Percentiles rank a stretch among this genome's conserved stretches.
Conservation (phyloP, 1,140 invertebrate genomes). For the Lethrus apterus region DNA sequence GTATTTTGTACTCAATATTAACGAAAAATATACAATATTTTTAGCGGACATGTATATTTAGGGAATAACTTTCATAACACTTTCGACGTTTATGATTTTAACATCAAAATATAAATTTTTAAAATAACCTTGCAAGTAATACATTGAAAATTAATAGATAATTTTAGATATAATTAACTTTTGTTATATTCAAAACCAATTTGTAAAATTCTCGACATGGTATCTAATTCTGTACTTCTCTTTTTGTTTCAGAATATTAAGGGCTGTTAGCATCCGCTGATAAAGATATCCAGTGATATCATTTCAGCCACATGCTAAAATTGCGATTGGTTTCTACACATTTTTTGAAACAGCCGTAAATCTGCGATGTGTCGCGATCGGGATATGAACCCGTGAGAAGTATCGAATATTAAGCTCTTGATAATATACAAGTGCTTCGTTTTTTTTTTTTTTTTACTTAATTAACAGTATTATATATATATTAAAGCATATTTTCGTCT, state of each 20-base stretch:
- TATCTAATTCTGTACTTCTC: not conserved
- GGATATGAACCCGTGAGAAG: slow-evolving; percentile 56
- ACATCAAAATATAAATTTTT: too few species aligned
- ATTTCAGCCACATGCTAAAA: slow-evolving; percentile 62
- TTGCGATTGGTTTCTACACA: slow-evolving; percentile 80
- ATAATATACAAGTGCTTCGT: slow-evolving; percentile 1
- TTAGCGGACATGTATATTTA: too few species aligned
- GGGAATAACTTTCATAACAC: slow-evolving; percentile 1
- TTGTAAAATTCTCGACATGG: too few species aligned
- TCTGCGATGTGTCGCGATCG: slow-evolving; percentile 64
- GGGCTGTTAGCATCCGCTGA: slow-evolving; percentile 5
- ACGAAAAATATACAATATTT: too few species aligned
- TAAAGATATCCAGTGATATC: slow-evolving; percentile 9
- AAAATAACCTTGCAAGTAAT: too few species aligned
- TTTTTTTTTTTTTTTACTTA: not conserved
- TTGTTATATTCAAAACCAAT: too few species aligned
- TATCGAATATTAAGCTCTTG: not conserved
- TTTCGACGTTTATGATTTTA: too few species aligned
- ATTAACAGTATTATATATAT: slow-evolving; percentile 6
- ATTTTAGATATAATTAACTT: too few species aligned
- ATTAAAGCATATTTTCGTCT: slow-evolving; percentile 13
- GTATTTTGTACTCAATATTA: too few species aligned
- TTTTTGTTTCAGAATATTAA: slow-evolving; percentile 15
- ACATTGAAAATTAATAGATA: too few species aligned
- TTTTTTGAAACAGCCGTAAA: slow-evolving; percentile 80